Base-by-base conservation (phyloP, 2,888 invertebrate genomes). In the Lepetodrilus schrolli region DNA sequence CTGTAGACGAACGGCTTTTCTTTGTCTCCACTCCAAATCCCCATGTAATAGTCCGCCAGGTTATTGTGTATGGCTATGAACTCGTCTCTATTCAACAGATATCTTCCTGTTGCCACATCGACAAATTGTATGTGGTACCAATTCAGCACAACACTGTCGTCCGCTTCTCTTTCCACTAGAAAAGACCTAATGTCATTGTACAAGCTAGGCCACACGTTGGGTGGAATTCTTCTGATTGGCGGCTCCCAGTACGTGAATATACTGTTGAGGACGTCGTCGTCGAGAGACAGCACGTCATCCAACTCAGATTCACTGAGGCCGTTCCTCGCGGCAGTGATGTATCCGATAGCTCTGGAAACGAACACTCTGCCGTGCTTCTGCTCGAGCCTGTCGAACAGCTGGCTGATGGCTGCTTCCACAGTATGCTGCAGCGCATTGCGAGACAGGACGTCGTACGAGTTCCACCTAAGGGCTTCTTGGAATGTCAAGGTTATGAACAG, bases 41-140 rank as follows among this genome's bases (percentile, higher is more conserved):
- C 88, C 2, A 85, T 77, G 78, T 81, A 89, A 75, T 88, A 89
- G 69, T 89, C 87, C 7, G 87, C 84, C 23, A 89, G 82, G 21
- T 76, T 81, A 2, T 80, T 77, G 77, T 87, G 86, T 36, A 88
- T 77, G 43, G 78, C 74, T 5, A 66, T 8, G 5, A 65, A 58
- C 10, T 51, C 47, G 5, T 74, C 69, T 23, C 50, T 43, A 17
- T 77, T 74, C 4, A 37, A 65, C 4, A 82, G 75, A 70, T 86
- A 86, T 20, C 85, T 74, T 20, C 75, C 50, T 4, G 48, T 50
- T 20, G 88, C 89, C 1, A 82, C 73, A 20, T 83, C 74, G 17
- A 77, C 75, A 73, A 89, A 86, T 51, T 79, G 79, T n/a, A 78
- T 79, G 65, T 87, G 86, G 74, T 83, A 85, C 89, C 89, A 89